Conservation (phyloP, 2,113 vertebrate genomes). For the Pardalotus punctatus region DNA sequence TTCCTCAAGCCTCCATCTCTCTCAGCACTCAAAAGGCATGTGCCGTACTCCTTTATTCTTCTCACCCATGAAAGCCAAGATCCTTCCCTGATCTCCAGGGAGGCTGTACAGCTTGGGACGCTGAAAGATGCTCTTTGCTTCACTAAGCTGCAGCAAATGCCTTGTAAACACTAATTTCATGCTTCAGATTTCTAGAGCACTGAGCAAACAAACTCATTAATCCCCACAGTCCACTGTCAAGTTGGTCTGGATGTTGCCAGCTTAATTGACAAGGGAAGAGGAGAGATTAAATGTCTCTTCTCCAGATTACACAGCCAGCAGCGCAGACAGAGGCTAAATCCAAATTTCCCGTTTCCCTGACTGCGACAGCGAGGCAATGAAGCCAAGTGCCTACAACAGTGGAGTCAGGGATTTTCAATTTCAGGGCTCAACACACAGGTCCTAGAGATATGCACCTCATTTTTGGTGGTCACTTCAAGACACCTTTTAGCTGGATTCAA, state of each 20-base stretch:
- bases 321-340: neutral
- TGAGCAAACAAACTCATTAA: slow-evolving; percentile 9
- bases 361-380: neutral
- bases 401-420: neutral
- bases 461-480: neutral
- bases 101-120: neutral
- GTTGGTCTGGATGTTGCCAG: neutral
- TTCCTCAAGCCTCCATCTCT: neutral
- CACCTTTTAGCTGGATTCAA: neutral
- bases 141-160: neutral
- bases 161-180: slow-evolving; percentile 11
- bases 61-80: neutral
- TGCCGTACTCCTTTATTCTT: neutral
- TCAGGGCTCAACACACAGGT: neutral
- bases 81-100: neutral
- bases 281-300: slow-evolving; percentile 1
- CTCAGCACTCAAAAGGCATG: neutral
- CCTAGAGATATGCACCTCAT: neutral
- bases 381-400: neutral
- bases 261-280: neutral
- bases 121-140: neutral
- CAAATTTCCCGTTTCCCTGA: neutral
- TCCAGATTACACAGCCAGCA: neutral
- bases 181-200: slow-evolving; percentile 24
- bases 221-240: neutral